Conservation (phyloP, 2,113 vertebrate species). For the Mellivora capensis region DNA sequence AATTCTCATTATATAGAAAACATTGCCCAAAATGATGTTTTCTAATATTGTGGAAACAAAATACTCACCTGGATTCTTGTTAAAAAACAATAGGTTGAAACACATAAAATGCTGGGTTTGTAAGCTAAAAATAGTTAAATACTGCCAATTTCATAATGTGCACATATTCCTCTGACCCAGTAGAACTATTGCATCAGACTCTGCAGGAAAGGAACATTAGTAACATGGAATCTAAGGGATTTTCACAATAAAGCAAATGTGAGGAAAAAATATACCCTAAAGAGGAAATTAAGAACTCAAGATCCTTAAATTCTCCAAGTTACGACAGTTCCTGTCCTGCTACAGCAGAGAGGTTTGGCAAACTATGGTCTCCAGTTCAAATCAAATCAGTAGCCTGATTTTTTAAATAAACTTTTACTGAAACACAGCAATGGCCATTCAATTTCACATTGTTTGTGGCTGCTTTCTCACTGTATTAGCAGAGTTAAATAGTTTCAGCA, state of each 20-base stretch:
- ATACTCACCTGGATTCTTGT: not conserved
- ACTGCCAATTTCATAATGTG: not conserved
- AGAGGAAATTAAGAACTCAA: not conserved
- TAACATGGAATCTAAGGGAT: not conserved
- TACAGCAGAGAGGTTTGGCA: not conserved
- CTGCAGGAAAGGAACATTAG: not conserved
- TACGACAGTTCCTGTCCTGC: not conserved
- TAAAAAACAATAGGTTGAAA: not conserved
- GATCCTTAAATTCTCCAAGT: not conserved
- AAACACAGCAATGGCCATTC: not conserved
- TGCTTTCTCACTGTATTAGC: not conserved
- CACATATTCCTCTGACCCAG: not conserved
- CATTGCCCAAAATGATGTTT: not conserved
- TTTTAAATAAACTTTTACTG: not conserved
- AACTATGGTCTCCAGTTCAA: not conserved
- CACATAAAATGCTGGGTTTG: not conserved
- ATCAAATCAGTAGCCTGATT: not conserved
- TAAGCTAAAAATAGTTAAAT: not conserved
- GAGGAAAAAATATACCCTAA: not conserved
- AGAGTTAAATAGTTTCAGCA: not conserved
- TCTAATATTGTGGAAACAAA: not conserved
- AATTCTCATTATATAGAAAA: not conserved
- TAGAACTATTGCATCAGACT: not conserved
- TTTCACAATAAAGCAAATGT: not conserved
- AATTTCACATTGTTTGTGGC: not conserved